A percentile compares a stretch with the other conserved stretches of the same genome.
These are phyloP conservation scores for Drosophila azteca DNA, from an alignment of 1,140 invertebrate species.

Conservation along the genomic window DNA sequence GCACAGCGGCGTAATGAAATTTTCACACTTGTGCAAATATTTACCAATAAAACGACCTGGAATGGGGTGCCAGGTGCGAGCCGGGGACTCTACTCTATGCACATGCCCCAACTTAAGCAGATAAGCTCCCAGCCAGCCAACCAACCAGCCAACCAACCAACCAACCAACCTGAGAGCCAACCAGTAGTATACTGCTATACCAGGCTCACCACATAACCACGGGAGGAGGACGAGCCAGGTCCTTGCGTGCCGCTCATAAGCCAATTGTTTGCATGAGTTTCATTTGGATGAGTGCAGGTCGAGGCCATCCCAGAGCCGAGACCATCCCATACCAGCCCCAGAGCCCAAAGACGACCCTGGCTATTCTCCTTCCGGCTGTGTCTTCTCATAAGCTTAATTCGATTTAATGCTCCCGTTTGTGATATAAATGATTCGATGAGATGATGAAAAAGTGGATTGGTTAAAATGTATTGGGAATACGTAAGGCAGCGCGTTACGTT, in stretches of 20 bases:
- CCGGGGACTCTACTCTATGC: constrained; percentile 30
- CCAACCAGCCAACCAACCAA: constrained; percentile 16
- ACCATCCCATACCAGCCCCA: too few species aligned
- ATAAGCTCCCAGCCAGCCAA: constrained; percentile 62
- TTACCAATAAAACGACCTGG: constrained; percentile 74
- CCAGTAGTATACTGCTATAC: constrained; percentile 3
- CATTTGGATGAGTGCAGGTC: constrained; percentile 74
- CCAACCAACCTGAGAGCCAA: constrained; percentile 37
- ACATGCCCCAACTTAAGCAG: constrained; percentile 75
- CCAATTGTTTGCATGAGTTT: constrained; percentile 82
- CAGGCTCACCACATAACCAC: constrained; percentile 25
- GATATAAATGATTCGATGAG: constrained; percentile 83
- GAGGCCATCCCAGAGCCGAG: constrained; percentile 8
- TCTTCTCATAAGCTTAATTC: constrained; percentile 82
- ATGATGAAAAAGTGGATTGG: constrained; percentile 83
- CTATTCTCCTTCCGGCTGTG: constrained; percentile 51
- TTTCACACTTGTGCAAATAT: constrained; percentile 84
- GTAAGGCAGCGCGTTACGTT: background rate
- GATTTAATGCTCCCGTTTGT: constrained; percentile 83
- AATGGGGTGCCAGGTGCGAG: constrained; percentile 26
- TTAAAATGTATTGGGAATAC: constrained; percentile 82
- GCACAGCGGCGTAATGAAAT: constrained; percentile 82
- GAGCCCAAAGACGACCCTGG: constrained; percentile 1
- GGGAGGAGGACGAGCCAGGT: constrained; percentile 4
- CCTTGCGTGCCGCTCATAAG: constrained; percentile 74